Conservation (phyloP, 2,888 invertebrate species). For the Melinopterus prodromus region DNA sequence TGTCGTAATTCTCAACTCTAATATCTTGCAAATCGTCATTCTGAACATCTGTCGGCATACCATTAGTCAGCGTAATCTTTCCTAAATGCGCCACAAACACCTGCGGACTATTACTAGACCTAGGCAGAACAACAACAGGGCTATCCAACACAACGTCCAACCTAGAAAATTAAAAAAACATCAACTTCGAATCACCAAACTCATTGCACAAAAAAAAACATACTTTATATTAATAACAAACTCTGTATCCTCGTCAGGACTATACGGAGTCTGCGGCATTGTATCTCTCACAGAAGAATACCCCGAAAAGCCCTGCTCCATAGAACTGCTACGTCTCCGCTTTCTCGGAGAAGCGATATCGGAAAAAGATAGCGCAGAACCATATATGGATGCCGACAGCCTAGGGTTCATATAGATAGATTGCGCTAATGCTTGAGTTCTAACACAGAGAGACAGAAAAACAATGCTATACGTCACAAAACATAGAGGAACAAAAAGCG, state of each 20-base stretch:
- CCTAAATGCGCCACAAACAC: conserved; percentile 94
- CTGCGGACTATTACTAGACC: conserved; percentile 77
- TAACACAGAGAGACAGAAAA: conserved; percentile 43
- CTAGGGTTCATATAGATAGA: conserved; percentile 65
- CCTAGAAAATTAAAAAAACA: conserved; percentile 55
- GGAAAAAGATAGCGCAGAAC: conserved; percentile 56
- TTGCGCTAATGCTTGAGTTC: conserved; percentile 67
- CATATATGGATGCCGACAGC: conserved; percentile 60
- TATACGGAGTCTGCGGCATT: conserved; percentile 59
- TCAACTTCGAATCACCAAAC: background rate
- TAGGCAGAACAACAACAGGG: conserved; percentile 89
- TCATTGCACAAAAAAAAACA: conserved; percentile 31
- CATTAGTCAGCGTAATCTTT: conserved; percentile 74
- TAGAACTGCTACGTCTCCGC: conserved; percentile 57
- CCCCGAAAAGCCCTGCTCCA: conserved; percentile 51
- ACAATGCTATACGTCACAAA: background rate
- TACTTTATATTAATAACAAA: conserved; percentile 55
- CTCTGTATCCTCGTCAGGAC: conserved; percentile 54
- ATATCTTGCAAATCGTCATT: conserved; percentile 46
- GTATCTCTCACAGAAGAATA: conserved; percentile 57
- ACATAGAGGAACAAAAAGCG: conserved; percentile 19
- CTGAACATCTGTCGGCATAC: conserved; percentile 49
- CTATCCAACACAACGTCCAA: conserved; percentile 86
- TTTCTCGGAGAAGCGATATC: conserved; percentile 62
- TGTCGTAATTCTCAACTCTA: conserved; percentile 63